These are phyloP conservation scores for Centruroides sculpturatus DNA, from an alignment of 1,140 invertebrate species.

Conservation along the genomic window DNA sequence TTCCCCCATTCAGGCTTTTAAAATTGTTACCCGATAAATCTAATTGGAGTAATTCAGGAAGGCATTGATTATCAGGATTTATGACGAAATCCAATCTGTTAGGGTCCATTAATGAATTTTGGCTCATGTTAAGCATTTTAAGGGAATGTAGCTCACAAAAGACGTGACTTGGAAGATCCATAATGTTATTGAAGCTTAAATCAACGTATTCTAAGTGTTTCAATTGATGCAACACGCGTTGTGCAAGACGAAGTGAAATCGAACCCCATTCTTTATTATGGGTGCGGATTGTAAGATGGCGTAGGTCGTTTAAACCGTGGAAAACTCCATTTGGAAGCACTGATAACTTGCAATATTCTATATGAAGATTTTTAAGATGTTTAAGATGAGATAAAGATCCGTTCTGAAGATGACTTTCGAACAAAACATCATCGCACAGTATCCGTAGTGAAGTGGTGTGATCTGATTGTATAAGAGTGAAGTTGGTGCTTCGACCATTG, in stretches of 20 bases:
- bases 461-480: conserved; percentile 19
- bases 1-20: conserved; percentile 30
- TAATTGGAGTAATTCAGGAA: conserved; percentile 42
- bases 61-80: conserved; percentile 38
- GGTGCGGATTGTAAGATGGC: conserved; percentile 49
- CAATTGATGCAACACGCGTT: conserved; percentile 35
- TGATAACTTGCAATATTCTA: conserved; percentile 64
- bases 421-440: conserved; percentile 18
- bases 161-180: conserved; percentile 16
- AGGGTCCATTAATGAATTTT: conserved; percentile 47
- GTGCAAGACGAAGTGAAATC: conserved; percentile 54
- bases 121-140: conserved; percentile 64
- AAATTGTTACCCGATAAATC: conserved; percentile 64
- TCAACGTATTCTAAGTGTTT: conserved; percentile 47
- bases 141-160: conserved; percentile 63
- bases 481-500: conserved; percentile 13
- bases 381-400: conserved; percentile 59
- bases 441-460: conserved; percentile 15
- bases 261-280: conserved; percentile 61
- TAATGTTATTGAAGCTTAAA: conserved; percentile 17
- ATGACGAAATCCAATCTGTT: conserved; percentile 11
- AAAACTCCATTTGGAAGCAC: conserved; percentile 52
- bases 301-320: conserved; percentile 45
- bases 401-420: conserved; percentile 18
- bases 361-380: conserved; percentile 47